A percentile compares a stretch with the other conserved stretches of the same genome.
Conservation (phyloP, 2,888 invertebrate species). For the Melanostoma mellinum region DNA sequence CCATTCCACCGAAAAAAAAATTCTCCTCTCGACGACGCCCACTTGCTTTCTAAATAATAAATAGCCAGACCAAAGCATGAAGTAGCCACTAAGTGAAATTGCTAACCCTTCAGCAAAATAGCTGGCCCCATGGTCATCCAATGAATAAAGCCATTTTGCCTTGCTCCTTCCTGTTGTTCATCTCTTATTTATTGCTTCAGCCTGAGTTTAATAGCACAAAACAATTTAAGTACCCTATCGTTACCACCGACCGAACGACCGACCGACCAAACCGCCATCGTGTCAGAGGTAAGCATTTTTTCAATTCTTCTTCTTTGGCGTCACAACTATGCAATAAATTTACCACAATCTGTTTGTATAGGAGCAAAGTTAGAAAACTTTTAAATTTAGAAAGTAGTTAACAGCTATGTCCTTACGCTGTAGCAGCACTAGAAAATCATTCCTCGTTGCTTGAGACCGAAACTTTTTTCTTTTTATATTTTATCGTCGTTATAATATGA, state of each 20-base stretch:
- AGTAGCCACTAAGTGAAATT: conserved; percentile 56
- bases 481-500: no score
- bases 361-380: conserved; percentile 49
- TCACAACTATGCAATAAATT: conserved; percentile 60
- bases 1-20: no score
- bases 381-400: conserved; percentile 22
- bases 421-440: no score
- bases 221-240: conserved; percentile 64
- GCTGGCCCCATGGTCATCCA: conserved; percentile 15
- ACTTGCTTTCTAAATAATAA: conserved; percentile 27
- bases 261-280: conserved; percentile 12
- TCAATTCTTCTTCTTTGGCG: conserved; percentile 61
- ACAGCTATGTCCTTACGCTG: no score
- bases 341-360: conserved; percentile 29
- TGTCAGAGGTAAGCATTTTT: conserved; percentile 62
- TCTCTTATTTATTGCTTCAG: conserved; percentile 66
- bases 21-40: conserved; percentile 1
- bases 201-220: conserved; percentile 66
- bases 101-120: conserved; percentile 38
- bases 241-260: background rate
- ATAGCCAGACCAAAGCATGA: conserved; percentile 22
- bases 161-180: conserved; percentile 35
- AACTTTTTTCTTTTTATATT: no score
- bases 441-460: no score
- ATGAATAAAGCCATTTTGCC: conserved; percentile 8